Base-by-base conservation (phyloP, 2,888 invertebrate species). In the Lycophotia porphyrea region DNA sequence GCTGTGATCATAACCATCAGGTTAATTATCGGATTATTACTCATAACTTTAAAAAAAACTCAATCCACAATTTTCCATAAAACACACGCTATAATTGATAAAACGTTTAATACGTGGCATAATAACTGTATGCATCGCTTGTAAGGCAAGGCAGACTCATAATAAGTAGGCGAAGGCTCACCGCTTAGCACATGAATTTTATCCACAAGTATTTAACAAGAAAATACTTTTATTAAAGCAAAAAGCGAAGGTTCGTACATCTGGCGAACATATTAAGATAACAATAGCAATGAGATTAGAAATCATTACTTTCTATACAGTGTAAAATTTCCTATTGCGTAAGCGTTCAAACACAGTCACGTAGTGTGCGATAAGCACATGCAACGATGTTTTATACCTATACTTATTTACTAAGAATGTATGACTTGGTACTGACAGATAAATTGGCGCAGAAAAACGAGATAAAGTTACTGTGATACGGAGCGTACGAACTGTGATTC, bases 231-330 rank as follows among this genome's bases (percentile, higher is more conserved):
- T 85, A 86, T 89, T 86, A 84, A 74, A 84, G 78, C 84, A 87
- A 88, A 80, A 74, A 84, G 58, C 70, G 75, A 86, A 80, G 74
- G 83, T 82, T 82, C 80, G 81, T 85, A 88, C 82, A 76, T 78
- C 80, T 84, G 86, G 87, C 78, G 71, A 87, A 89, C 90, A 87
- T 89, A 92, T 92, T 92, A 90, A 91, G 93, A 93, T 94, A 93
- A 93, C 93, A 92, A 90, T 91, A 91, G 91, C 93, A 93, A 92
- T 93, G 91, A 93, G 92, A 93, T 93, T 92, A 92, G 91, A 93
- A 94, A 93, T 93, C 90, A 93, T 93, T 93, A 93, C 93, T 94
- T 93, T 93, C 92, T 91, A 92, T 91, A 89, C 88, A 78, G 89
- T 91, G 91, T 93, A 92, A 92, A 93, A 92, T 93, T 88, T 93